Base-by-base conservation (phyloP, 2,113 vertebrate species). In the Garra rufa region DNA sequence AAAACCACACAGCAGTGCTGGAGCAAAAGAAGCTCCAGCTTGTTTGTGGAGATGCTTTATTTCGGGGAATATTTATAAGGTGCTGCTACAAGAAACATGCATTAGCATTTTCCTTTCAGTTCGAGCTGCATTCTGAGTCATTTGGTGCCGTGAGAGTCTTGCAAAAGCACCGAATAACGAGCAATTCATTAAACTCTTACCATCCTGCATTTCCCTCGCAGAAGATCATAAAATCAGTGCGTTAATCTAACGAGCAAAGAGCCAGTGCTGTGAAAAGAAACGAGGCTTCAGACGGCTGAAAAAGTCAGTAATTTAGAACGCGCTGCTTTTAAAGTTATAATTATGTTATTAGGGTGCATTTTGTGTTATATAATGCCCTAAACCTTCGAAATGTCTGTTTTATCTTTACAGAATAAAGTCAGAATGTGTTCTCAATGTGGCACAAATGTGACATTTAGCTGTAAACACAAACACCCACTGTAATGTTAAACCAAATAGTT, bases 131-230 rank as follows among this genome's bases (percentile, higher is more conserved):
- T 81, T 67, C 30, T 2, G 17, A 48, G 61, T 65, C 26, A 59
- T 57, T 38, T 26, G 21, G 59, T 81, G 61, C 28, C 78, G 34
- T 67, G 61, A 67, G 78, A 50, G 15, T 81, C 41, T 67, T 10
- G 13, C 24, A 34, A 81, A 79, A 34, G 17, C 61, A 67, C 43
- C 1, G 43, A 67, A 81, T 81, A 81, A 81, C 11, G 26, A 82
- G 80, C 80, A 71, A 82, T 82, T 82, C 46, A 82, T 82, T 82
- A 50, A 82, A 82, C 65, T 17, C 43, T 82, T 67, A n/a, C 46
- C 55, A 15, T 82, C 19, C 30, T 50, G 44, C 13, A 55, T 70
- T 82, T 55, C 65, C 30, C 30, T 70, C 19, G 14, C 63, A 82
- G 44, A 55, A 1, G 65, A 71, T 38, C 19, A 55, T 52, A 71